A percentile compares a stretch with the other conserved stretches of the same genome.
These are phyloP conservation scores for Percina caprodes DNA, from an alignment of 2,113 vertebrate genomes.

Conservation along the genomic window DNA sequence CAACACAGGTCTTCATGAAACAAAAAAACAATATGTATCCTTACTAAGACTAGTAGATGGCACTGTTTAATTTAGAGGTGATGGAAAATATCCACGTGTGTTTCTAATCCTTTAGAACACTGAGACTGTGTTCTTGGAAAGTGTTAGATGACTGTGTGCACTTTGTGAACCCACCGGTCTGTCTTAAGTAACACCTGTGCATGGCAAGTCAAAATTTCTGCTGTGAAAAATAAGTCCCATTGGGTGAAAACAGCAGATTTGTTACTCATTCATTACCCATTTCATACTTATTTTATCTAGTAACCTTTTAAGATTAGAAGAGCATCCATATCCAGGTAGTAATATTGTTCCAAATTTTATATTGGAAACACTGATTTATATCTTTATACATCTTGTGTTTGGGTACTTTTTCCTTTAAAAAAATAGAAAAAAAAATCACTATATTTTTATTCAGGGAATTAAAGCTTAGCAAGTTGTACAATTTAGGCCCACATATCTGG, in stretches of 20 bases:
- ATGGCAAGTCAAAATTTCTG: slow-evolving; percentile 1
- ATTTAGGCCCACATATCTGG: slow-evolving; percentile 2
- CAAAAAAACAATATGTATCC: not conserved
- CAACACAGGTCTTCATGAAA: not conserved
- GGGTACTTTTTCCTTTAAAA: not conserved
- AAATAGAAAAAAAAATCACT: no score
- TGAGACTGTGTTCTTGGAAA: not conserved
- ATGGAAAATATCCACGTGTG: not conserved
- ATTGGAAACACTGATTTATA: not conserved
- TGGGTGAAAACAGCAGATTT: not conserved
- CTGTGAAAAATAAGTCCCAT: not conserved
- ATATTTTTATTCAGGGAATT: not conserved
- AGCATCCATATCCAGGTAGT: not conserved
- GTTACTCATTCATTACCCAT: not conserved
- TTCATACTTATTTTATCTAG: not conserved
- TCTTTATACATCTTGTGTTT: not conserved
- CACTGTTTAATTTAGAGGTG: slow-evolving; percentile 9
- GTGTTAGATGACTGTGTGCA: not conserved
- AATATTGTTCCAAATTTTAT: not conserved
- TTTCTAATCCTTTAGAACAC: not conserved
- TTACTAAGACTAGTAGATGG: slow-evolving; percentile 20
- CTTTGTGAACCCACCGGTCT: not conserved
- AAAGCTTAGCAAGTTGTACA: not conserved
- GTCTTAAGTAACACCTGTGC: not conserved
- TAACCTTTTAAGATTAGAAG: not conserved